Evolutionary conservation across 2,113 vertebrate genomes (phyloP), one percentile per base, ranked within the genome.

Genomic region (Ochotona curzoniae): DNA sequence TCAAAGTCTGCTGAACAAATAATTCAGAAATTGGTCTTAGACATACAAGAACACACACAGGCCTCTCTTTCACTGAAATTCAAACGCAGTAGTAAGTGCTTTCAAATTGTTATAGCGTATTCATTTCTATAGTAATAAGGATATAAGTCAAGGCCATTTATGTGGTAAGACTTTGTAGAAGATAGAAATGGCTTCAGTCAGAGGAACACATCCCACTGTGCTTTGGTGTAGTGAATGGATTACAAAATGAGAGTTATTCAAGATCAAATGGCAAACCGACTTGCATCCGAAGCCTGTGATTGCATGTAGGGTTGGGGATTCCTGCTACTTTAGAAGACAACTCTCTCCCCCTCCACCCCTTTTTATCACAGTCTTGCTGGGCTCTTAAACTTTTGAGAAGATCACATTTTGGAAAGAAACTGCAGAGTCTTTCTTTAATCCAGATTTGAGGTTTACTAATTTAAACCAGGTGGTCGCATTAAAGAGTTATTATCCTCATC

Each of bases 311-410:
- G 87, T 47, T 78, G 64, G 61, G n/a, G 61, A 95, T 80, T 92
- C 49, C 92, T 92, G 26, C 75, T 51, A 79, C 35, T 93, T 94
- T 76, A 92, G 66, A 90, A 26, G 51, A 70, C 47, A 73, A 6
- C 12, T 26, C 83, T 64, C 87, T 91, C 82, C 38, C 66, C 35
- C n/a, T 26, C 73, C 38, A 44, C 38, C 38, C 38, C 38, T 44
- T 44, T 44, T 44, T 3, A 44, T 94, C 71, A 66, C 15, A 78
- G 30, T 26, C 51, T 70, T 84, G 21, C 67, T 83, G 2, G 51
- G n/a, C 60, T 94, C 23, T 92, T 32, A 87, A 83, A 94, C 35
- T 90, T 95, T 89, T 93, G 86, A 79, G 95, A 91, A 96, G 20
- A 1, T 7, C 54, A 57, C 54, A 57, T 90, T 95, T 89, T 92